Evolutionary conservation across 1,140 invertebrate genomes (phyloP), one percentile per base, ranked within the genome.

Genomic region (Diabrotica undecimpunctata): DNA sequence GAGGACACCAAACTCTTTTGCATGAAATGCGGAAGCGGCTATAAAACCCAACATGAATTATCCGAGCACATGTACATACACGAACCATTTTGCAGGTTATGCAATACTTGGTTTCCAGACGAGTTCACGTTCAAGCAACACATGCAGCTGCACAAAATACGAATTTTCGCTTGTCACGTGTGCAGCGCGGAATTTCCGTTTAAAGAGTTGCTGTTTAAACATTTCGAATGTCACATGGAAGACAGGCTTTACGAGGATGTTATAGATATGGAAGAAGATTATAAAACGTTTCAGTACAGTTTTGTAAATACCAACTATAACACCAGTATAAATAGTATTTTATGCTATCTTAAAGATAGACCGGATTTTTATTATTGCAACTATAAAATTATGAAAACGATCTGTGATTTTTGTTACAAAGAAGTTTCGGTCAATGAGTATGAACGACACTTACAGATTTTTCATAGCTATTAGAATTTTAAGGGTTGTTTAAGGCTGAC

Each of bases 231-330:
- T 52, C 69, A 70, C 51, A 37, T 68, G 7, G 69, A 70, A 52
- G 61, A 68, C 38, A 65, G 64, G 14, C 53, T 65, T 7, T 60
- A 68, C n/a, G 69, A 70, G 25, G 62, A 63, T 25, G 66, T 70
- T 11, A 25, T 70, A 13, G 69, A 70, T 62, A 67, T 70, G 69
- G 69, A 70, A 62, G 56, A 67, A 25, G 69, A 69, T 5, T 69
- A 69, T 54, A 66, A 62, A 38, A 38, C 61, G 10, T 53, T 35
- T 5, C 38, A 53, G 10, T 65, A 54, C 35, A 53, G 9, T 50
- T 59, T 66, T n/a, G 10, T 65, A 35, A 63, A n/a, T 12, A 58
- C 53, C 13, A 57, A 59, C 13, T 66, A 69, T 37, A 39, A 69
- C 36, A 50, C 11, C n/a, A 69, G 68, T 59, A 69, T 69, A 56